These are phyloP conservation scores for Hyles euphorbiae DNA, from an alignment of 1,140 invertebrate species.

Conservation along the genomic window DNA sequence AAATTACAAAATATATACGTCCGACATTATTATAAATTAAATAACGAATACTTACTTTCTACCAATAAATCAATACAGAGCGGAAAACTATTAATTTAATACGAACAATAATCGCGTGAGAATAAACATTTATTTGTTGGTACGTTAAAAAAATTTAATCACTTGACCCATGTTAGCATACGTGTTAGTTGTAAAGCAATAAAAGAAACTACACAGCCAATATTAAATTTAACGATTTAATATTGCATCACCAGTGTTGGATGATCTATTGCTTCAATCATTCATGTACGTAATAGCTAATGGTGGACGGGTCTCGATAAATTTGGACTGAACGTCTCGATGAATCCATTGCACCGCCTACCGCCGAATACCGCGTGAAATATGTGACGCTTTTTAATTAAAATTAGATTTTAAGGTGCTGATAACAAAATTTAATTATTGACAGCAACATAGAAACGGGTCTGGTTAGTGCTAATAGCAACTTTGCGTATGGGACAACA, in stretches of 20 bases:
- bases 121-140: slow-evolving; percentile 57
- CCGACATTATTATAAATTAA: slow-evolving; percentile 8
- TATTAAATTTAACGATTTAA: slow-evolving; percentile 73
- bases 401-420: slow-evolving; percentile 63
- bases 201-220: slow-evolving; percentile 63
- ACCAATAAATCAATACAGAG: slow-evolving; percentile 30
- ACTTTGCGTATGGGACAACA: too few relatives aligned
- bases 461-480: too few relatives aligned
- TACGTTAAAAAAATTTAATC: slow-evolving; percentile 47
- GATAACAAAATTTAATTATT: slow-evolving; percentile 69
- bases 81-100: slow-evolving; percentile 41
- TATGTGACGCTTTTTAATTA: slow-evolving; percentile 74
- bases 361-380: slow-evolving; percentile 66
- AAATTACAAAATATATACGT: slow-evolving; percentile 7
- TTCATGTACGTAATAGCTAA: slow-evolving; percentile 21
- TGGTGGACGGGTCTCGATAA: slow-evolving; percentile 35
- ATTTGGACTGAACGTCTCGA: slow-evolving; percentile 34
- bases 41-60: slow-evolving; percentile 12
- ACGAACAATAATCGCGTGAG: slow-evolving; percentile 59
- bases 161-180: slow-evolving; percentile 48
- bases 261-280: slow-evolving; percentile 32
- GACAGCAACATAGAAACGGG: slow-evolving; percentile 45
- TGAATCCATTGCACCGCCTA: slow-evolving; percentile 54
- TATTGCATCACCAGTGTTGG: slow-evolving; percentile 50
- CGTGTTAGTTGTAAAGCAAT: slow-evolving; percentile 62